phyloP scores from a whole-genome alignment of 2,797 vertebrate genomes.

The Myiotriccus ornatus region DNA sequence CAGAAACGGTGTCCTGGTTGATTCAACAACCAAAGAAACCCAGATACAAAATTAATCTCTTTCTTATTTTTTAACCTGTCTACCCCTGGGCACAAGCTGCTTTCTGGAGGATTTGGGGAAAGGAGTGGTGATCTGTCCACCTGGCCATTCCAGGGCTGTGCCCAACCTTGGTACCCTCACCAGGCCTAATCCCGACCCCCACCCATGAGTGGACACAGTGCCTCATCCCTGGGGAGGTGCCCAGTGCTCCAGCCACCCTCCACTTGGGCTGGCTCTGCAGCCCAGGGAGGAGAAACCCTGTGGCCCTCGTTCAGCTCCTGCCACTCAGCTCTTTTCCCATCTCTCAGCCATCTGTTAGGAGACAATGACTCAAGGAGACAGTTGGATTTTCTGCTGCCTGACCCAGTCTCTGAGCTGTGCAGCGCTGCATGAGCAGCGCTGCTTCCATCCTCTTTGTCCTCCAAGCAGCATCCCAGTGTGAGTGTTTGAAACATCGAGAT shows the following conservation, averaged over 20 bases:
- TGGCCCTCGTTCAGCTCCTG: background rate
- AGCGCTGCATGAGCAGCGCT: accelerated
- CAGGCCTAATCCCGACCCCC: background rate
- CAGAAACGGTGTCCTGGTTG: background rate
- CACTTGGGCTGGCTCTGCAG: background rate
- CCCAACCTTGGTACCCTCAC: background rate
- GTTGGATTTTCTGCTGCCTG: background rate
- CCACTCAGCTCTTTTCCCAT: background rate
- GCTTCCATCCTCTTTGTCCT: background rate
- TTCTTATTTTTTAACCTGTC: background rate
- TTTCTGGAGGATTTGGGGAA: background rate
- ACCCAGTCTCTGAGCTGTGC: background rate
- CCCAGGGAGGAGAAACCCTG: accelerated
- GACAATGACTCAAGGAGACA: background rate
- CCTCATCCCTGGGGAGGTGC: accelerated
- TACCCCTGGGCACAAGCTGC: background rate
- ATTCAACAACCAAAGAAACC: background rate
- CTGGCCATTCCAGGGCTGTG: too few relatives aligned
- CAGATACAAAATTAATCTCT: accelerated
- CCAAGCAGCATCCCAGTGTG: background rate
- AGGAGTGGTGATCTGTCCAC: background rate
- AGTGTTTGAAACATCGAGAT: background rate
- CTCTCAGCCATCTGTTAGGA: background rate
- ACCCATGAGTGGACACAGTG: accelerated
- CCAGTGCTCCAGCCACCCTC: accelerated